phyloP scores from a whole-genome alignment of 2,113 vertebrate genomes.

The Barbus barbus region DNA sequence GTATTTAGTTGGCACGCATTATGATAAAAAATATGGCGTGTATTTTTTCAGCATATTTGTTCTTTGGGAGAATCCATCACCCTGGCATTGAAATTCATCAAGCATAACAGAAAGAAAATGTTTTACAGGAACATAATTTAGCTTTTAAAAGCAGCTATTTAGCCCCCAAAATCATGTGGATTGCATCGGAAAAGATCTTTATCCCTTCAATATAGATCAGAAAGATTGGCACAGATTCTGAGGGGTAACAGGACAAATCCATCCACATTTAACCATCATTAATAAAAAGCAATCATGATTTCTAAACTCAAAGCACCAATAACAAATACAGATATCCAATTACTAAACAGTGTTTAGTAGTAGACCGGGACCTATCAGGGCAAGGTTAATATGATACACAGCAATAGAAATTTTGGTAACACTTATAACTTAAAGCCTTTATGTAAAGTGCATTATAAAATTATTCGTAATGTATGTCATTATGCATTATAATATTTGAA shows the following conservation, averaged over 20 bases:
- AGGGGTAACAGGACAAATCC: neutral
- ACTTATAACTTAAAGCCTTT: neutral
- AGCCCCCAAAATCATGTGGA: neutral
- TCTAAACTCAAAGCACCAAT: neutral
- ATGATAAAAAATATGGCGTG: no score
- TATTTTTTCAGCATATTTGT: neutral
- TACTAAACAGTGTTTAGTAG: neutral
- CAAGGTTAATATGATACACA: neutral
- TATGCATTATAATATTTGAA: no score
- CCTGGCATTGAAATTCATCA: neutral
- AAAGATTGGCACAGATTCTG: neutral
- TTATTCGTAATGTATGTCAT: no score
- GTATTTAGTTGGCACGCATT: neutral
- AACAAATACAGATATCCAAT: neutral
- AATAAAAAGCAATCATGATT: neutral
- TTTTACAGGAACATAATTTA: neutral
- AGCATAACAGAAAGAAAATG: no score
- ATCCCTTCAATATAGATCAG: neutral
- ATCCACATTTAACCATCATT: neutral
- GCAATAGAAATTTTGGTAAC: neutral
- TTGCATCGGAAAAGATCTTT: neutral
- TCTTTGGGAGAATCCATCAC: neutral
- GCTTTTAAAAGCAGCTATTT: neutral
- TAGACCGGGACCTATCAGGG: neutral
- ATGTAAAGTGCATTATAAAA: no score